phyloP scores from a whole-genome alignment of 2,797 vertebrate genomes.

The Macropodus opercularis region DNA sequence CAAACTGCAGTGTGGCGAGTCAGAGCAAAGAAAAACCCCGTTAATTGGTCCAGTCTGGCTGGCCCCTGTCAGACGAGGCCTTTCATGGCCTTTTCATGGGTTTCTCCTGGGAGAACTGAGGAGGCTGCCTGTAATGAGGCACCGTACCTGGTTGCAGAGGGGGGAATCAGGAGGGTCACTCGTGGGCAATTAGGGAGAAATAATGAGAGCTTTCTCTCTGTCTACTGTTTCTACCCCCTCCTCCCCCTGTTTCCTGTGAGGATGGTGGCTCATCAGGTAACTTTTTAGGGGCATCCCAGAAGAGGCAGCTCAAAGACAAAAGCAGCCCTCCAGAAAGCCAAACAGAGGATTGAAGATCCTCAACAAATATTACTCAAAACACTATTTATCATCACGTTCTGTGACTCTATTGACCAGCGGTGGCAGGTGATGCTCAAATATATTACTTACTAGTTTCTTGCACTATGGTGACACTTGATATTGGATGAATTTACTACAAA shows the following conservation, averaged over 20 bases:
- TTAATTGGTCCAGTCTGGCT: slow-evolving; percentile 81
- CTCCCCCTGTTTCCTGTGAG: slow-evolving; percentile 53
- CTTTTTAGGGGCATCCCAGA: slow-evolving; percentile 61
- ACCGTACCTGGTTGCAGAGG: slow-evolving; percentile 75
- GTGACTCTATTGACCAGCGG: slow-evolving; percentile 2
- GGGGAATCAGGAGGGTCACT: slow-evolving; percentile 80
- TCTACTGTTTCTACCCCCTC: slow-evolving; percentile 48
- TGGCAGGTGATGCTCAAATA: slow-evolving; percentile 12
- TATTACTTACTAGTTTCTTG: slow-evolving; percentile 2
- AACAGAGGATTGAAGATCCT: slow-evolving; percentile 13
- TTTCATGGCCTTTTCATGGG: slow-evolving; percentile 82
- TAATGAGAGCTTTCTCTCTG: slow-evolving; percentile 82
- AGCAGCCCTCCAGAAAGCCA: slow-evolving; percentile 41
- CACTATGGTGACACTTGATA: slow-evolving; percentile 8
- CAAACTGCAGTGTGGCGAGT: slow-evolving; percentile 68
- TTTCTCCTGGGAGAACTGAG: slow-evolving; percentile 74
- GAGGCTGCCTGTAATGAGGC: slow-evolving; percentile 81
- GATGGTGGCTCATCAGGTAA: slow-evolving; percentile 64
- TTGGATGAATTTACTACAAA: slow-evolving; percentile 3
- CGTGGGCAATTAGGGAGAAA: slow-evolving; percentile 85
- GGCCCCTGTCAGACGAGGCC: slow-evolving; percentile 79
- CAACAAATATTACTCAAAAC: slow-evolving; percentile 25
- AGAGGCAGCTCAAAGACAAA: slow-evolving; percentile 51
- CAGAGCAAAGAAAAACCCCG: slow-evolving; percentile 69
- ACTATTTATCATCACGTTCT: slow-evolving; percentile 13